Evolutionary conservation across 2,888 invertebrate species (phyloP).

Genomic region (Ectropis crepuscularia): DNA sequence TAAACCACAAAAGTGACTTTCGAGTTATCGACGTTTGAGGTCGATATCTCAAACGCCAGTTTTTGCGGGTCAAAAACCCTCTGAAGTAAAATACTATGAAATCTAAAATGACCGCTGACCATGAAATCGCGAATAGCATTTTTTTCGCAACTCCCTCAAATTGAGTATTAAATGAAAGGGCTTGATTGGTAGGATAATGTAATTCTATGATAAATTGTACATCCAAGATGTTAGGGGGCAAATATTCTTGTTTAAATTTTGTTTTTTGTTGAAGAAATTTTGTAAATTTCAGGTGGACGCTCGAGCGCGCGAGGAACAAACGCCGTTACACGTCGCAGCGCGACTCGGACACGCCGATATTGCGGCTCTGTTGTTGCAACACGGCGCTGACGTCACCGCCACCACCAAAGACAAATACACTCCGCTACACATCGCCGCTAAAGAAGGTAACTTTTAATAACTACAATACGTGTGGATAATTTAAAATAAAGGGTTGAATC

Average conservation of each 20-base stretch:
- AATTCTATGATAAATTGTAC: too few species aligned
- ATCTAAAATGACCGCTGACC: too few species aligned
- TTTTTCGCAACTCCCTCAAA: too few species aligned
- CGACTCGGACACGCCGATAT: conserved; percentile 98
- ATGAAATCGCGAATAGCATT: too few species aligned
- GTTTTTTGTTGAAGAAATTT: not conserved
- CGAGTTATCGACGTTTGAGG: too few species aligned
- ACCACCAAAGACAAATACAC: conserved; percentile 98
- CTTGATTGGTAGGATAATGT: too few species aligned
- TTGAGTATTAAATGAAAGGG: too few species aligned
- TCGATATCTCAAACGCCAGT: too few species aligned
- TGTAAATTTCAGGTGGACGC: conserved; percentile 82
- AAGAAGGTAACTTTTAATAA: conserved; percentile 88
- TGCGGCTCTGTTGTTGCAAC: conserved; percentile 96
- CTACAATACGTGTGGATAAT: not conserved
- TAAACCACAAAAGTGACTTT: too few species aligned
- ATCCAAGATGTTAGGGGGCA: too few species aligned
- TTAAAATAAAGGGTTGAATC: not conserved
- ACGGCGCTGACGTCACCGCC: conserved; percentile 95
- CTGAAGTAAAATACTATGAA: too few species aligned
- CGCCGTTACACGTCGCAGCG: conserved; percentile 98
- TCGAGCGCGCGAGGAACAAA: conserved; percentile 94
- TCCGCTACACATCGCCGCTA: conserved; percentile 98
- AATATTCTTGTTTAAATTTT: not conserved
- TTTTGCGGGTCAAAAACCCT: too few species aligned